Conservation (phyloP, 2,888 invertebrate species). For the Protonemura montana region DNA sequence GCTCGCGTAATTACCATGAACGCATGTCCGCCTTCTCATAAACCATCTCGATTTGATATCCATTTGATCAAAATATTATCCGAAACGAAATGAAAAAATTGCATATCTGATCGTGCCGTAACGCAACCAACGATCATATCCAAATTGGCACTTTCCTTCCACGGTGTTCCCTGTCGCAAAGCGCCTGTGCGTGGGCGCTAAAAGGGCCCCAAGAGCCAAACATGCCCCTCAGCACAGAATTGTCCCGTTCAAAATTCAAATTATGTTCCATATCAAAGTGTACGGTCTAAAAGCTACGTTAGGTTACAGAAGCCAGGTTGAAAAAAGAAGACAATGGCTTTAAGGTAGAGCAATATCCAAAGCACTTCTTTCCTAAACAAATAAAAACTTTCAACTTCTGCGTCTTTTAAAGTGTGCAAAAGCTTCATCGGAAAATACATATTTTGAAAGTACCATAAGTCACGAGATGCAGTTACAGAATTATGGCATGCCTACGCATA, state of each 20-base stretch:
- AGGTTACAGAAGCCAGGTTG: background rate
- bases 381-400: background rate
- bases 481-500: background rate
- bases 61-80: background rate
- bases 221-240: too few relatives aligned
- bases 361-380: background rate
- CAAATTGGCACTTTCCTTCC: too few relatives aligned
- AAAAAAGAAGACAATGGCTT: background rate
- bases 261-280: background rate
- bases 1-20: too few relatives aligned
- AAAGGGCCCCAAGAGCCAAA: too few relatives aligned
- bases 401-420: background rate
- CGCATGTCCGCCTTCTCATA: background rate
- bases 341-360: background rate
- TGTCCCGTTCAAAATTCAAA: background rate
- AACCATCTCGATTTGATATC: background rate
- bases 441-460: background rate
- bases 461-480: background rate
- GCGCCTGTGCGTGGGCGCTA: too few relatives aligned
- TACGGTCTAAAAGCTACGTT: background rate
- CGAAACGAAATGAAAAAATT: background rate
- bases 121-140: too few relatives aligned
- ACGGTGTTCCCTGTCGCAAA: too few relatives aligned
- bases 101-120: too few relatives aligned
- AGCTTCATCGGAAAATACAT: background rate